These are phyloP conservation scores for Abramis brama DNA, from an alignment of 2,113 vertebrate genomes.

Conservation along the genomic window DNA sequence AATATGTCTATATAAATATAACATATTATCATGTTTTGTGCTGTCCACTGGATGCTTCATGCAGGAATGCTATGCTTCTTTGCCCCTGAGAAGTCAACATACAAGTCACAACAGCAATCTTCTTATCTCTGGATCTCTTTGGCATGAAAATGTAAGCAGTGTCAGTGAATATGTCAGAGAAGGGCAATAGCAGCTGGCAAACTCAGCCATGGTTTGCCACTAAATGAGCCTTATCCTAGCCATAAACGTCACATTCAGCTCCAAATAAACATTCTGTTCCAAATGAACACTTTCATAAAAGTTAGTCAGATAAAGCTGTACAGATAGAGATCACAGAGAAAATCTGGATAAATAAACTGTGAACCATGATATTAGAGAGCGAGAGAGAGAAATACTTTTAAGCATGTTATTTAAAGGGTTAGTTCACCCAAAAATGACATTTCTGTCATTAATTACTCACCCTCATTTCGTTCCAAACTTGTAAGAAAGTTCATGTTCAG, in stretches of 20 bases:
- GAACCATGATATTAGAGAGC: not conserved
- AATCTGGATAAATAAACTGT: constrained; percentile 49
- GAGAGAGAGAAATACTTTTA: constrained; percentile 3
- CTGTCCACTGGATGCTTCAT: constrained; percentile 17
- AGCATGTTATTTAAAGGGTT: not conserved
- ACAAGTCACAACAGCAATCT: constrained; percentile 56
- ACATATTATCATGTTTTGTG: constrained; percentile 7
- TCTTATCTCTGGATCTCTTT: constrained; percentile 57
- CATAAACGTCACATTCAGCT: constrained; percentile 46
- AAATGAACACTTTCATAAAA: constrained; percentile 41
- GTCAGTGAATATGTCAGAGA: constrained; percentile 43
- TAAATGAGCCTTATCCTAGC: constrained; percentile 50
- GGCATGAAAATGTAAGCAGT: constrained; percentile 49
- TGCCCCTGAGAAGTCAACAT: constrained; percentile 51
- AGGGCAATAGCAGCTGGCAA: constrained; percentile 41
- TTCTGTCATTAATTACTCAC: no score
- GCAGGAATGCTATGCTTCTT: constrained; percentile 53
- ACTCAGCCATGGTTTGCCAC: constrained; percentile 44
- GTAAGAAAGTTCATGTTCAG: no score
- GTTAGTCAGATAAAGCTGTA: constrained; percentile 44
- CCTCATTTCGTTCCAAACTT: no score
- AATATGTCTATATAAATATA: not conserved
- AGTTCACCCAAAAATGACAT: no score
- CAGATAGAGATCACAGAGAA: constrained; percentile 49
- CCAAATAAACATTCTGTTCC: constrained; percentile 50